Evolutionary conservation across 2,888 invertebrate species (phyloP).

Genomic region (Dorcus hopei): DNA sequence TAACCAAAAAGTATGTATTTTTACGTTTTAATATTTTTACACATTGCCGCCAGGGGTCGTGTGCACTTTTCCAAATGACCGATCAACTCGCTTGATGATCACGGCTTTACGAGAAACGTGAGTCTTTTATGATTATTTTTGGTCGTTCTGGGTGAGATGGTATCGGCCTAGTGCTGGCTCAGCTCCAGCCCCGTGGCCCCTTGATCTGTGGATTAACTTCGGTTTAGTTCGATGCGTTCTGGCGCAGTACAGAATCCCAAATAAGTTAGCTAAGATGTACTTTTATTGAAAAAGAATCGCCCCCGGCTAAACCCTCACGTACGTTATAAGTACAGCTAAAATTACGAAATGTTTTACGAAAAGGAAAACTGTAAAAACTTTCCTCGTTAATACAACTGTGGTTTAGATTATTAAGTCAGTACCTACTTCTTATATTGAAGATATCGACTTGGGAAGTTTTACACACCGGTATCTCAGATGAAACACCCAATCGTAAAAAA

Average conservation of each 20-base stretch:
- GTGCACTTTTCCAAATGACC: conserved; percentile 2
- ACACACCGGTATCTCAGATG: too few species aligned
- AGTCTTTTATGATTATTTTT: conserved; percentile 30
- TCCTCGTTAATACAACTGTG: too few species aligned
- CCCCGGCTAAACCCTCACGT: too few species aligned
- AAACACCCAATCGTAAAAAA: too few species aligned
- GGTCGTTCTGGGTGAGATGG: conserved; percentile 23
- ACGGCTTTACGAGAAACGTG: conserved; percentile 26
- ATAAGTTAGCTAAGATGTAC: background rate
- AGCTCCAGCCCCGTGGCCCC: conserved; percentile 16
- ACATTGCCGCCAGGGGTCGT: background rate
- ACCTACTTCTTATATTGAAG: too few species aligned
- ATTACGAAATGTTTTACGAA: too few species aligned
- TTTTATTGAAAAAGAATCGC: background rate
- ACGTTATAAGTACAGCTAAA: too few species aligned
- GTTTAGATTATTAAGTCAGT: too few species aligned
- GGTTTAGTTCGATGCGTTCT: background rate
- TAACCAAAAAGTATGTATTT: too few species aligned
- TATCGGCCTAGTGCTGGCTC: conserved; percentile 21
- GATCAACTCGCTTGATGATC: conserved; percentile 25
- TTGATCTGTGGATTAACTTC: conserved; percentile 4
- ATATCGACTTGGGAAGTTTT: too few species aligned
- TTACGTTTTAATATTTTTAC: too few species aligned
- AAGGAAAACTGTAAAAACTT: too few species aligned
- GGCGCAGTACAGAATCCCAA: background rate